Base-by-base conservation (phyloP, 1,140 invertebrate genomes). In the Sycobia sp. region DNA sequence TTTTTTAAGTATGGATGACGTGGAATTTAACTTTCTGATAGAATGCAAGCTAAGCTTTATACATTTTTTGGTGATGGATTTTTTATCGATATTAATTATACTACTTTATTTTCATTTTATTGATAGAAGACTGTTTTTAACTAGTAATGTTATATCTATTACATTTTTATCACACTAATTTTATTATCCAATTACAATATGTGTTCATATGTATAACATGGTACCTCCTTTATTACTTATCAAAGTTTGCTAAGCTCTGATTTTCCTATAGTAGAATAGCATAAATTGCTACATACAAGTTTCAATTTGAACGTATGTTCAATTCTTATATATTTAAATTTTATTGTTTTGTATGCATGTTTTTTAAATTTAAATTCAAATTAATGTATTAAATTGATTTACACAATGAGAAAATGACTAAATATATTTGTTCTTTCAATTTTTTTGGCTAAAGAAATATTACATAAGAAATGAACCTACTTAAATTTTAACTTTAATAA, bases 191-290 rank as follows among this genome's bases (percentile, higher is more conserved):
- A 67, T 73, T 59, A 65, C 62, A 66, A 62, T 69, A 65, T 46
- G 55, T 69, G 60, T 68, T n/a, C 9, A 44, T 68, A 66, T 59
- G 65, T 23, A 67, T 73, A 69, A 75, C 66, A 76, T 75, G 78
- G 76, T 78, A 79, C 80, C 80, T 78, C 80, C 80, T 80, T 80
- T 75, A 71, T 73, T 75, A 75, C 77, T 81, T 78, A 76, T 81
- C 80, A 81, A 81, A 82, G 79, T 78, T 76, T 79, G 71, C 76
- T 78, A 62, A 66, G 69, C 65, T 76, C 65, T 73, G 43, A 74
- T 72, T 73, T 67, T 18, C 39, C 76, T 76, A 71, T 71, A 66
- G 41, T 76, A 76, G 70, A 67, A 66, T 58, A 65, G 63, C 69
- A 36, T 54, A 39, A 53, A 49, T 47, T 56, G 44, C 34, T 56